Base-by-base conservation (phyloP, 2,113 vertebrate species). In the Leptodactylus fuscus region DNA sequence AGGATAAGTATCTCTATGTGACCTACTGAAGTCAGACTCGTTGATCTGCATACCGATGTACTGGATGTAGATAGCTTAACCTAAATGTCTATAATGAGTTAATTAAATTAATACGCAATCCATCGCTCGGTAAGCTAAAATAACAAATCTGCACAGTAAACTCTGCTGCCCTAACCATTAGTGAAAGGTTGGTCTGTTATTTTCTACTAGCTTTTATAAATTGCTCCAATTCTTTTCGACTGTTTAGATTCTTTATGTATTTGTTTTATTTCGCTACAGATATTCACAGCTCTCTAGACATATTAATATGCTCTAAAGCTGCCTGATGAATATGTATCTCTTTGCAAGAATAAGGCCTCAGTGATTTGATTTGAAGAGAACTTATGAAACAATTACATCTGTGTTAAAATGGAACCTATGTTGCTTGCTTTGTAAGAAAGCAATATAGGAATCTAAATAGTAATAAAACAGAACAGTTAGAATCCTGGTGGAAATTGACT, bases 381-480 rank as follows among this genome's bases (percentile, higher is more conserved):
- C 76, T 79, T 79, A 79, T 79, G 76, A 79, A 80, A 80, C 77
- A 80, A 80, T 80, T 80, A 80, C 77, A 80, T 80, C 77, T 80
- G 53, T 41, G 53, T 80, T 80, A 62, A 60, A 80, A 80, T 80
- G 36, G 34, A 80, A 60, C 77, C 53, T 79, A 60, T 80, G 36
- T 80, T 80, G 77, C n/a, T 22, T 80, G 77, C 32, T 44, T 62
- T 80, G 77, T 62, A 44, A 60, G 77, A n/a, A 80, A 29, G 22
- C 77, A 80, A 62, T 80, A 80, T 62, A 80, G 58, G 53, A 80
- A 80, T 80, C 60, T 80, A 80, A 80, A 80, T 58, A 41, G 53
- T 62, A 80, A 80, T 80, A 80, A 80, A 41, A 29, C 36, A 60
- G 77, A 60, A 53, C 15, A 41, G 22, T 38, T 27, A 60, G 34